Evolutionary conservation across 2,113 vertebrate genomes (phyloP).

Genomic region (Tychaedon coryphoeus): DNA sequence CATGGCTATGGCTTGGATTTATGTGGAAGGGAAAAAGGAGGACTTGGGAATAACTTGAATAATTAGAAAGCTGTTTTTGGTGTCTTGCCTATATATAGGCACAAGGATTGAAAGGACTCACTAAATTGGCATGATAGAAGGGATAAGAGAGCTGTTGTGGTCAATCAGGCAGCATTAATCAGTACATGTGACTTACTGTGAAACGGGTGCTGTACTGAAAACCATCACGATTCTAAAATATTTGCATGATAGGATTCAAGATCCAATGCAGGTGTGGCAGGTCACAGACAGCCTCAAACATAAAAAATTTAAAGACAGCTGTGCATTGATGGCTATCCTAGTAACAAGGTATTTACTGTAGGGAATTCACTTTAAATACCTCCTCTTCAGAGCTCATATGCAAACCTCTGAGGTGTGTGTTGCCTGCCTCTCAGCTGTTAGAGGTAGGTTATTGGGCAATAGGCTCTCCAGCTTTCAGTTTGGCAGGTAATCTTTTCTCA

Average conservation of each 20-base stretch:
- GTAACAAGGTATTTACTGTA: neutral
- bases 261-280: neutral
- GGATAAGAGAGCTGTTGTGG: neutral
- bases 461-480: neutral
- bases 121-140: neutral
- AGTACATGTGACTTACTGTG: neutral
- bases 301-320: neutral
- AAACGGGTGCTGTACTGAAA: neutral
- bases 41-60: neutral
- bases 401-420: neutral
- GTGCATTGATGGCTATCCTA: neutral
- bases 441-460: neutral
- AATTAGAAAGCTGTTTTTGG: neutral
- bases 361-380: neutral
- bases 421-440: neutral
- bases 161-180: neutral
- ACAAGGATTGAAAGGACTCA: neutral
- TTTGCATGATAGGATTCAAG: neutral
- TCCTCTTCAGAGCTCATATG: neutral
- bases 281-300: neutral
- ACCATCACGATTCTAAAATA: neutral
- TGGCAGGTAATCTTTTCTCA: slow-evolving; percentile 44
- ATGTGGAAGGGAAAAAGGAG: neutral
- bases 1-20: neutral
- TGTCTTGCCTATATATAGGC: neutral